Conservation (phyloP, 35 echinoderm and acorn worm species). For the Nesometra sesokonis region DNA sequence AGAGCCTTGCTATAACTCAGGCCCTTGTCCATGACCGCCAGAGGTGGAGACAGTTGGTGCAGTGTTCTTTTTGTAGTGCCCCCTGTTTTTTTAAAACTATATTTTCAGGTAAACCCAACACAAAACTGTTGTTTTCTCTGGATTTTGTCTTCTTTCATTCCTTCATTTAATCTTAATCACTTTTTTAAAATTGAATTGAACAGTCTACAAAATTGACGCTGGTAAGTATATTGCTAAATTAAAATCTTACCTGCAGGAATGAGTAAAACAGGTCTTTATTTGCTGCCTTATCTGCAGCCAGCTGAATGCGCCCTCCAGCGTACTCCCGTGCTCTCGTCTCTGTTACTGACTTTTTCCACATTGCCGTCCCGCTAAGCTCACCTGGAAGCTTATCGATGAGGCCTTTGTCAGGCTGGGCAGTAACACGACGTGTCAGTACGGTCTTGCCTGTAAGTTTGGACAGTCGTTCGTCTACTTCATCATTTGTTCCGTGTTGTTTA, state of each 20-base stretch:
- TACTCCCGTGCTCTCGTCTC: conserved; percentile 10
- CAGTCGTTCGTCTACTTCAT: conserved; percentile 63
- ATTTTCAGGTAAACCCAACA: too few species aligned
- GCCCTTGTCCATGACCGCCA: too few species aligned
- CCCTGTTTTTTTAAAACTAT: background rate
- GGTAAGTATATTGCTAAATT: background rate
- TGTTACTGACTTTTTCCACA: conserved; percentile 61
- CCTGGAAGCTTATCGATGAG: conserved; percentile 53
- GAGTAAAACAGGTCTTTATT: conserved; percentile 44
- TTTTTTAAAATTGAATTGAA: too few species aligned
- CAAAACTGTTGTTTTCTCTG: too few species aligned
- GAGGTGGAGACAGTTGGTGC: too few species aligned
- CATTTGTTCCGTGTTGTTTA: conserved; percentile 66
- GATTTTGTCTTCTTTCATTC: too few species aligned
- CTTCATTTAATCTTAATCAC: too few species aligned
- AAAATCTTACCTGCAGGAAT: conserved; percentile 37
- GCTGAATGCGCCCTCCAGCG: conserved; percentile 27
- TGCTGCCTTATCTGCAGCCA: conserved; percentile 23
- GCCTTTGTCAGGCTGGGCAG: background rate
- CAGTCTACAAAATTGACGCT: too few species aligned
- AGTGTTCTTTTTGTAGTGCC: too few species aligned
- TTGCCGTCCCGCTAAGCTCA: conserved; percentile 81
- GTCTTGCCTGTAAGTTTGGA: conserved; percentile 47
- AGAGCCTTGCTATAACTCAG: too few species aligned
- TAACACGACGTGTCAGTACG: background rate